Percentiles rank a stretch among this genome's conserved stretches.
phyloP scores from a whole-genome alignment of 53 echinoderm and acorn worm species.

The Arbacia lixula region DNA sequence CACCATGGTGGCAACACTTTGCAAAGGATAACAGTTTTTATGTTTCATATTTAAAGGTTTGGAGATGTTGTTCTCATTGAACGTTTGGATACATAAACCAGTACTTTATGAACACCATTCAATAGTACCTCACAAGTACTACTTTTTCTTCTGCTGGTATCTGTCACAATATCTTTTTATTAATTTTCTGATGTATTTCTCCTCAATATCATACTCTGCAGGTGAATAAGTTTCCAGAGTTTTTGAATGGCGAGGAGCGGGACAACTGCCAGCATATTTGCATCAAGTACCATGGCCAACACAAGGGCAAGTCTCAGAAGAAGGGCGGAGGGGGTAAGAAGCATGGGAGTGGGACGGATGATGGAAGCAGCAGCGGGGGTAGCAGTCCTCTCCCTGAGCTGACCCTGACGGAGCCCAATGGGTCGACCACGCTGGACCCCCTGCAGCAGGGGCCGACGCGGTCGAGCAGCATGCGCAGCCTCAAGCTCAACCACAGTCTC shows the following conservation, averaged over 20 bases:
- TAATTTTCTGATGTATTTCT: not conserved
- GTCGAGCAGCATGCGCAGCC: constrained; percentile 42
- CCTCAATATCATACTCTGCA: not conserved
- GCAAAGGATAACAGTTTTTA: no score
- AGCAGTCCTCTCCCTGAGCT: constrained; percentile 58
- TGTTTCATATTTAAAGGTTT: no score
- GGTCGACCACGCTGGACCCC: constrained; percentile 38
- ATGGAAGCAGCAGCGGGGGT: constrained; percentile 31
- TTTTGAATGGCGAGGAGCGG: constrained; percentile 88
- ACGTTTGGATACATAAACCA: no score
- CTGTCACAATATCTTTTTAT: no score
- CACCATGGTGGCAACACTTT: no score
- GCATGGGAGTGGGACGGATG: constrained; percentile 33
- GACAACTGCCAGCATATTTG: constrained; percentile 90
- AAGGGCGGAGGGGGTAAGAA: constrained; percentile 35
- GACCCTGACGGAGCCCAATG: constrained; percentile 70
- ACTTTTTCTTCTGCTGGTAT: no score
- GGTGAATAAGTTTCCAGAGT: constrained; percentile 99
- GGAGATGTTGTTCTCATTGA: no score
- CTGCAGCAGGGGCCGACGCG: not conserved
- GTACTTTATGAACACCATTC: no score
- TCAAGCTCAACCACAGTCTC: constrained; percentile 77
- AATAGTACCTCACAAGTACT: no score
- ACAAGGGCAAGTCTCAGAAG: constrained; percentile 52
- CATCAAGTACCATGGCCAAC: constrained; percentile 66